These are phyloP conservation scores for Zele albiditarsus DNA, from an alignment of 2,888 invertebrate species.

Conservation along the genomic window DNA sequence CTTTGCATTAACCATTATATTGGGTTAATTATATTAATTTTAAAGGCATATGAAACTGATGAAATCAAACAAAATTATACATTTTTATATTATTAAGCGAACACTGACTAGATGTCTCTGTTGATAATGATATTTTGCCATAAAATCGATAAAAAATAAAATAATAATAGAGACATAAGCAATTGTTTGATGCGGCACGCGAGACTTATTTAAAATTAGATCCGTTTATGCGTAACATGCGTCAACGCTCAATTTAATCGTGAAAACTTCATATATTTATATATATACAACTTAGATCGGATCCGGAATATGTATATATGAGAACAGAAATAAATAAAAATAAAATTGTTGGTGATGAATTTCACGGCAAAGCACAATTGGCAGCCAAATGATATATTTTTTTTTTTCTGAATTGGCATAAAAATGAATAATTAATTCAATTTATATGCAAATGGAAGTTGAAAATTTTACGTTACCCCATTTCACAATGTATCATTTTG, in stretches of 20 bases:
- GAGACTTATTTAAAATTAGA: conserved; percentile 13
- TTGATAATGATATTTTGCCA: neutral
- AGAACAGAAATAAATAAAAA: conserved; percentile 22
- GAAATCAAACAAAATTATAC: conserved; percentile 41
- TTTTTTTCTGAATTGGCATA: conserved; percentile 31
- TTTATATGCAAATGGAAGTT: conserved; percentile 19
- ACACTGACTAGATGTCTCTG: conserved; percentile 42
- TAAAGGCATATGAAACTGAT: conserved; percentile 46
- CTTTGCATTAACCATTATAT: conserved; percentile 61
- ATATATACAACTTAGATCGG: neutral
- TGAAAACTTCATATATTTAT: conserved; percentile 20
- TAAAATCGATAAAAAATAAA: conserved; percentile 23
- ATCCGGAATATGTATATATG: conserved; percentile 17
- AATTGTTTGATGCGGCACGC: conserved; percentile 40
- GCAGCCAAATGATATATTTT: conserved; percentile 45
- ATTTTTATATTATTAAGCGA: conserved; percentile 49
- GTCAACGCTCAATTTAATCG: conserved; percentile 38
- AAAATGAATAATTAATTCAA: conserved; percentile 15
- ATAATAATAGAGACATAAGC: conserved; percentile 46
- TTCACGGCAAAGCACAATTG: conserved; percentile 47
- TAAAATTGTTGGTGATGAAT: neutral
- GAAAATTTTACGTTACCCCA: conserved; percentile 31
- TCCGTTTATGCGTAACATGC: conserved; percentile 48
- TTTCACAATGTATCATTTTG: neutral
- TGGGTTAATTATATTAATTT: conserved; percentile 26